These are phyloP conservation scores for Chionomys nivalis DNA, from an alignment of 2,113 vertebrate genomes.

Conservation along the genomic window DNA sequence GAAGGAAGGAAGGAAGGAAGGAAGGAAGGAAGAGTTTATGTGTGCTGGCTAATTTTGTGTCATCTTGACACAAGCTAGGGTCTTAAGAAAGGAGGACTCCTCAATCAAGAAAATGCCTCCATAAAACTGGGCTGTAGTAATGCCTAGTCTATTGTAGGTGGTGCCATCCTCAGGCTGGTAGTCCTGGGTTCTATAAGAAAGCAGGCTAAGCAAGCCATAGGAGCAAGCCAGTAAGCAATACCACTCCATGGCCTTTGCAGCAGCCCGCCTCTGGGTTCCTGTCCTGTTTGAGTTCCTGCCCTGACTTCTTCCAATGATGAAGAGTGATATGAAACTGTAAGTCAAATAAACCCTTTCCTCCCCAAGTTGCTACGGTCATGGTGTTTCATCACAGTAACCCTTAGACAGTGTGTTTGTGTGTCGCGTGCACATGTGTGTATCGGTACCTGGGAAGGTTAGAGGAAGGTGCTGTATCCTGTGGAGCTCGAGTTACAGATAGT, in stretches of 20 bases:
- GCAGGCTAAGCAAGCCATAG: background rate
- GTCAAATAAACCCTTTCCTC: background rate
- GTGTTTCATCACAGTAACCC: background rate
- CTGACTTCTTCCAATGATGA: background rate
- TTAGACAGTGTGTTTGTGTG: background rate
- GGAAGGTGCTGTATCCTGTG: background rate
- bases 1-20: too few species aligned
- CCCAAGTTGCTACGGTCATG: background rate
- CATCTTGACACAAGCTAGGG: background rate
- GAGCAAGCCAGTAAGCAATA: background rate
- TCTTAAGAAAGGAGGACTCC: background rate
- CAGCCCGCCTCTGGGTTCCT: background rate
- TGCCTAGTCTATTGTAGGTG: background rate
- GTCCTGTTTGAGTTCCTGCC: background rate
- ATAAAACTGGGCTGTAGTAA: too few species aligned
- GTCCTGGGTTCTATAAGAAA: background rate
- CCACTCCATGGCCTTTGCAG: background rate
- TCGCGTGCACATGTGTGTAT: background rate
- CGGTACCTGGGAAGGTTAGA: background rate
- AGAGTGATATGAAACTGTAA: background rate
- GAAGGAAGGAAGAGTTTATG: background rate
- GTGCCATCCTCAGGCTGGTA: background rate
- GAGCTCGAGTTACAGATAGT: background rate
- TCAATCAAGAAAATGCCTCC: background rate
- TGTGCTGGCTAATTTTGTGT: background rate